Evolutionary conservation across 2,113 vertebrate genomes (phyloP).

Genomic region (Phalacrocorax brasilianus): DNA sequence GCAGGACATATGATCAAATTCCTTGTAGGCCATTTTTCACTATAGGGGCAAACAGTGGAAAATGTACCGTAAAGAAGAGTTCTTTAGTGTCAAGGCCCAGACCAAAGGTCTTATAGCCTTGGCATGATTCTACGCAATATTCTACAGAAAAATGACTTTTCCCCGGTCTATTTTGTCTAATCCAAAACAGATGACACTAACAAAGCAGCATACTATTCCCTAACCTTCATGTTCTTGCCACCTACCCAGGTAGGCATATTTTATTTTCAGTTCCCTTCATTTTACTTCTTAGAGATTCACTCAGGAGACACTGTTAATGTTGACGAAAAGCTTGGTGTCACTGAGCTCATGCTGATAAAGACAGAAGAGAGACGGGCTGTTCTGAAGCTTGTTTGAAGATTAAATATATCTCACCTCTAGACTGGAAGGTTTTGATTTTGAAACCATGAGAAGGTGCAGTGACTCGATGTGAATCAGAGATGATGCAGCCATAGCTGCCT

Average conservation of each 20-base stretch:
- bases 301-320: not conserved
- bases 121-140: not conserved
- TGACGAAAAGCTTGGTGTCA: not conserved
- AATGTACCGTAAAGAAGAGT: not conserved
- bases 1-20: not conserved
- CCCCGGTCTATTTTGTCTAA: not conserved
- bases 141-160: not conserved
- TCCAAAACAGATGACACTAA: not conserved
- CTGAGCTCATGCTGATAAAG: not conserved
- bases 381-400: slow-evolving; percentile 4
- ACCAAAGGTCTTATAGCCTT: not conserved
- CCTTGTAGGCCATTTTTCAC: not conserved
- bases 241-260: not conserved
- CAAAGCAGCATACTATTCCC: not conserved
- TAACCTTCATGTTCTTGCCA: not conserved
- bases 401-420: not conserved
- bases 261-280: not conserved
- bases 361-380: not conserved
- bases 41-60: not conserved
- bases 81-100: not conserved
- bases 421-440: not conserved
- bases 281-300: not conserved
- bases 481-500: not conserved
- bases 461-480: not conserved
- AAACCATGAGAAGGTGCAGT: not conserved